Evolutionary conservation across 2,113 vertebrate genomes (phyloP).

Genomic region (Apaloderma vittatum): DNA sequence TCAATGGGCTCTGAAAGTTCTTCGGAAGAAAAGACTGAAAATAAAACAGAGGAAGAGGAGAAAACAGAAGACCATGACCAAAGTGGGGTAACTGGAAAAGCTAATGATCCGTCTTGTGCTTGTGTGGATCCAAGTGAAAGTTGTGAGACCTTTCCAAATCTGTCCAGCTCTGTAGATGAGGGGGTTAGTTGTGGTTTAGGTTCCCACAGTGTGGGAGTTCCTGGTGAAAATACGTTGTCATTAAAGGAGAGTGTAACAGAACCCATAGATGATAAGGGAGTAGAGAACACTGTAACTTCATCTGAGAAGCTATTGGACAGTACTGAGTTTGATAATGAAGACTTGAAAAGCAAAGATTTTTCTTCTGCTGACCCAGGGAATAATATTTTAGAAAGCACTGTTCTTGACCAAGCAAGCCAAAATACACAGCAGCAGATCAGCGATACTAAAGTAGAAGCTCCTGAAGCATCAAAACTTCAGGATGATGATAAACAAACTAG

Average conservation of each 20-base stretch:
- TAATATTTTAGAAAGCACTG: constrained; percentile 55
- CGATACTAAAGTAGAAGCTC: constrained; percentile 29
- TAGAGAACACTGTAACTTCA: not conserved
- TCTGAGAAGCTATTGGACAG: constrained; percentile 16
- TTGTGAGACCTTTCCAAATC: constrained; percentile 70
- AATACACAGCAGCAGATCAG: constrained; percentile 42
- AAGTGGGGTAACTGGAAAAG: constrained; percentile 40
- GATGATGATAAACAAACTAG: constrained; percentile 47
- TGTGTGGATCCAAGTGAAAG: constrained; percentile 82
- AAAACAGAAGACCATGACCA: constrained; percentile 38
- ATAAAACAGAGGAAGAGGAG: constrained; percentile 63
- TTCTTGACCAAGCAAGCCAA: constrained; percentile 46
- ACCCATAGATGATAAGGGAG: constrained; percentile 8
- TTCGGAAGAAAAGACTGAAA: constrained; percentile 44
- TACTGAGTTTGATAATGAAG: constrained; percentile 54
- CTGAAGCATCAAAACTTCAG: constrained; percentile 48
- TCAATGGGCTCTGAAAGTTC: constrained; percentile 27
- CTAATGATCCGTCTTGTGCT: constrained; percentile 57
- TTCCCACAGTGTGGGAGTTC: constrained; percentile 30
- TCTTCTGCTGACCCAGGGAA: constrained; percentile 58
- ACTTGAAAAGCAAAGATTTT: constrained; percentile 46
- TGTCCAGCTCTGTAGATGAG: constrained; percentile 36
- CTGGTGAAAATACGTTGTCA: constrained; percentile 23
- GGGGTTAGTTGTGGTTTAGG: constrained; percentile 28
- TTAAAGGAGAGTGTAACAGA: constrained; percentile 50